Percentiles rank a stretch among this genome's conserved stretches.
phyloP scores from a whole-genome alignment of 2,797 vertebrate genomes.

The Monodelphis domestica region DNA sequence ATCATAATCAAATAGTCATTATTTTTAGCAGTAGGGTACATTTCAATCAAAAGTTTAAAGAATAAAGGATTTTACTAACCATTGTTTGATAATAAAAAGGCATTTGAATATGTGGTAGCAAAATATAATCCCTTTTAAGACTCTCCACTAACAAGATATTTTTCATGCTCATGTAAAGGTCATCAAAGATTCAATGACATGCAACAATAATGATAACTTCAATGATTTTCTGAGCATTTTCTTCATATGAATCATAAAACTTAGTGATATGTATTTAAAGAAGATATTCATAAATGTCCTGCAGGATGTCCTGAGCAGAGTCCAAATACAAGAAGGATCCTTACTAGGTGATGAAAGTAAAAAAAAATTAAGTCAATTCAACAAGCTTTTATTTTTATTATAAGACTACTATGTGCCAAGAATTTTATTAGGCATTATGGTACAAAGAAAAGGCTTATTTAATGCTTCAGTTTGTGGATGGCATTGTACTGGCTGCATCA shows the following conservation, averaged over 20 bases:
- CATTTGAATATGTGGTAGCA: background rate
- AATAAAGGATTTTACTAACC: background rate
- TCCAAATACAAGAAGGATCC: background rate
- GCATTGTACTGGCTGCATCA: background rate
- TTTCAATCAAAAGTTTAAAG: background rate
- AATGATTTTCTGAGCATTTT: background rate
- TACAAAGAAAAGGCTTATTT: background rate
- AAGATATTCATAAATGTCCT: background rate
- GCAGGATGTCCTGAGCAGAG: background rate
- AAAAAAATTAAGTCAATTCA: too few relatives aligned
- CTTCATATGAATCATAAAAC: background rate
- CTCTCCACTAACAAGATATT: background rate
- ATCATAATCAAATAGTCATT: background rate
- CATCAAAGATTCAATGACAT: background rate
- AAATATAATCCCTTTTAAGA: background rate
- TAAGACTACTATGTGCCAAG: background rate
- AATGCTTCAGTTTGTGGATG: background rate
- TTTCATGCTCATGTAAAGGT: background rate
- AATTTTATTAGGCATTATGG: background rate
- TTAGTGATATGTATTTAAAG: background rate
- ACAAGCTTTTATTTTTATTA: background rate
- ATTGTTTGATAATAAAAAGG: background rate
- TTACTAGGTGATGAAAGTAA: background rate
- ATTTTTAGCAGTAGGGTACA: background rate
- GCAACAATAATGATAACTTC: background rate